Evolutionary conservation across 2,888 invertebrate genomes (phyloP), one percentile per base, ranked within the genome.

Genomic region (Diaperis boleti): DNA sequence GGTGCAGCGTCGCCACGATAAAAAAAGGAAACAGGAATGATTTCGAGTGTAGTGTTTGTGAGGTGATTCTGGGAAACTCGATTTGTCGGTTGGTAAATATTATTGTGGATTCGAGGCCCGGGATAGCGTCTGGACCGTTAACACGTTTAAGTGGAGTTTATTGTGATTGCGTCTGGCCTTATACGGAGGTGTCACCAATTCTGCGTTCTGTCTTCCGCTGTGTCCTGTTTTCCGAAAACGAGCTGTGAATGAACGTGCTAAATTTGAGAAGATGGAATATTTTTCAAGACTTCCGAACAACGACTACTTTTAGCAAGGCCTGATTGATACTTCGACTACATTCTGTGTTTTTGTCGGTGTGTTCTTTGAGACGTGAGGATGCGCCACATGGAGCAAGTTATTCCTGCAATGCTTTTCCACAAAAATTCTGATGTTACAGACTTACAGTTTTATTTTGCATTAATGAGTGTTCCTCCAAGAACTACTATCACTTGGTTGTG

Each of bases 221-320:
- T 29, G 11, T 11, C 29, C 1, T 18, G 8, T 35, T 45, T 29
- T 35, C 29, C 42, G 29, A 52, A 44, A 61, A 44, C 56, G 62
- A 62, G 62, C 62, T 62, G 62, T 62, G 62, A 62, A 44, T 47
- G 54, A 37, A 60, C 35, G 61, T 61, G 61, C 61, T 61, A 55
- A 55, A 52, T 42, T 54, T 29, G 44, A 15, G 31, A 41, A 56
- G 52, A 49, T 26, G 55, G 55, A 54, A 42, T 55, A 55, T 55
- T 55, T 49, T 49, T 1, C 17, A 33, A 47, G 13, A 49, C 10
- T 55, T 55, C 41, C 1, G 18, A 45, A 56, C 56, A 56, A 56
- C 56, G 56, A 56, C 14, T 33, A 33, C 20, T 56, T 56, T 49
- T 44, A 45, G 37, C 35, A 56, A 33, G 56, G 56, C 56, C 56